Evolutionary conservation across 1,140 invertebrate genomes (phyloP).

Genomic region (Coptotermes formosanus): DNA sequence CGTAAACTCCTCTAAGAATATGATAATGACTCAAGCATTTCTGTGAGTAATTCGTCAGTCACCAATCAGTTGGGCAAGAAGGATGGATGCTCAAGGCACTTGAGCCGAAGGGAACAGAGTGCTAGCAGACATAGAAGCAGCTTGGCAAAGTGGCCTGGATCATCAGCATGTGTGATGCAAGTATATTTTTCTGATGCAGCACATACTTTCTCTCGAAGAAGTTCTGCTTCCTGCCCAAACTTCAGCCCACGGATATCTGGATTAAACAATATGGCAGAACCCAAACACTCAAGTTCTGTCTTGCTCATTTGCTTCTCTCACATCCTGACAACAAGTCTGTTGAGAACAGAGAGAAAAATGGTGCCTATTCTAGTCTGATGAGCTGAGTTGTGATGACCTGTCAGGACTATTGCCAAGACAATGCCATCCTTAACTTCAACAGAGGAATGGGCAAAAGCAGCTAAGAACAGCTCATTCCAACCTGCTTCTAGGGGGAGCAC

Average conservation of each 20-base stretch:
- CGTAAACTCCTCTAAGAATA: conserved; percentile 44
- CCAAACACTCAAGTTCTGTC: conserved; percentile 90
- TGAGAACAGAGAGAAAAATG: conserved; percentile 91
- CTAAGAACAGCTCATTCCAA: conserved; percentile 96
- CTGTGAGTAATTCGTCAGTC: conserved; percentile 71
- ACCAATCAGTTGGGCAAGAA: conserved; percentile 88
- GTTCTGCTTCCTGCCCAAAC: conserved; percentile 77
- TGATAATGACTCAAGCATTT: conserved; percentile 64
- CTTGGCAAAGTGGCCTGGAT: conserved; percentile 93
- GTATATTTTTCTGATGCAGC: conserved; percentile 93
- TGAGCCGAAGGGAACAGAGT: conserved; percentile 90
- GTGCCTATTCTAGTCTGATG: conserved; percentile 82
- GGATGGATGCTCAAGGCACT: conserved; percentile 94
- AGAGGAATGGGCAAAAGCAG: conserved; percentile 91
- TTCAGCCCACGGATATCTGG: conserved; percentile 85
- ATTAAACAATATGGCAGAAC: conserved; percentile 95
- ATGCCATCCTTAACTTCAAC: conserved; percentile 78
- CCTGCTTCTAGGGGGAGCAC: conserved; percentile 82
- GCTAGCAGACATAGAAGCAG: conserved; percentile 89
- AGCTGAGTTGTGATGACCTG: conserved; percentile 81
- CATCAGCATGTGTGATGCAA: conserved; percentile 78
- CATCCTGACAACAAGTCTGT: conserved; percentile 95
- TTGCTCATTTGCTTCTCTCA: conserved; percentile 94
- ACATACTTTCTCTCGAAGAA: conserved; percentile 91
- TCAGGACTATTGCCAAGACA: conserved; percentile 70